Evolutionary conservation across 2,888 invertebrate genomes (phyloP).

Genomic region (Erebia palarica): DNA sequence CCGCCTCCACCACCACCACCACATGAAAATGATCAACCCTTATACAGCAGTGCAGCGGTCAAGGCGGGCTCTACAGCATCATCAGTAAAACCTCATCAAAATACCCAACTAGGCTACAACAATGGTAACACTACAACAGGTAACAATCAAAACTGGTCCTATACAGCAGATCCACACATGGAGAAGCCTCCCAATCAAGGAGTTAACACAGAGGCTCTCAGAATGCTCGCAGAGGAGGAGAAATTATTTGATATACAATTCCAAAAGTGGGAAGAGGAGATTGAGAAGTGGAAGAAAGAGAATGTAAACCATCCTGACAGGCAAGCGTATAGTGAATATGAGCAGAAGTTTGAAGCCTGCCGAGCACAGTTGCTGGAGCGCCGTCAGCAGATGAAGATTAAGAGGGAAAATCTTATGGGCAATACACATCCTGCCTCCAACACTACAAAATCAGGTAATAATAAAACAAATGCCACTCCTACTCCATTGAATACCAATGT

Average conservation of each 20-base stretch:
- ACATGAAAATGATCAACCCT: constrained; percentile 72
- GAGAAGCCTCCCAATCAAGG: constrained; percentile 39
- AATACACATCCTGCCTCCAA: constrained; percentile 49
- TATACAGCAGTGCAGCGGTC: constrained; percentile 53
- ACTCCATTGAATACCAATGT: constrained; percentile 45
- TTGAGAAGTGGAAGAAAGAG: constrained; percentile 81
- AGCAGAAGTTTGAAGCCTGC: constrained; percentile 94
- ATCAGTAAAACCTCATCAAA: constrained; percentile 32
- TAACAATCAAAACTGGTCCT: constrained; percentile 60
- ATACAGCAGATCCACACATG: constrained; percentile 45
- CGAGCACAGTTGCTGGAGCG: constrained; percentile 89
- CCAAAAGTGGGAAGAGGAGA: constrained; percentile 84
- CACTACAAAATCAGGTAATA: constrained; percentile 45
- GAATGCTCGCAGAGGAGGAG: constrained; percentile 81
- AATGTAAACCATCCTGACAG: constrained; percentile 96
- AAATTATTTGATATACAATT: constrained; percentile 72
- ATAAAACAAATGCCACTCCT: constrained; percentile 50
- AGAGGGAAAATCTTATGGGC: constrained; percentile 69
- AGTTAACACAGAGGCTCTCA: constrained; percentile 73
- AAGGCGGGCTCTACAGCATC: constrained; percentile 40
- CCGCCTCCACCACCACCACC: constrained; percentile 66
- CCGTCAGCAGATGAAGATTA: constrained; percentile 90
- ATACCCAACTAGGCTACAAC: constrained; percentile 42
- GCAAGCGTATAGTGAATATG: constrained; percentile 92
- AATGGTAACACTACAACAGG: constrained; percentile 50